Evolutionary conservation across 2,113 vertebrate species (phyloP), one percentile per base, ranked within the genome.

Genomic region (Menura novaehollandiae): DNA sequence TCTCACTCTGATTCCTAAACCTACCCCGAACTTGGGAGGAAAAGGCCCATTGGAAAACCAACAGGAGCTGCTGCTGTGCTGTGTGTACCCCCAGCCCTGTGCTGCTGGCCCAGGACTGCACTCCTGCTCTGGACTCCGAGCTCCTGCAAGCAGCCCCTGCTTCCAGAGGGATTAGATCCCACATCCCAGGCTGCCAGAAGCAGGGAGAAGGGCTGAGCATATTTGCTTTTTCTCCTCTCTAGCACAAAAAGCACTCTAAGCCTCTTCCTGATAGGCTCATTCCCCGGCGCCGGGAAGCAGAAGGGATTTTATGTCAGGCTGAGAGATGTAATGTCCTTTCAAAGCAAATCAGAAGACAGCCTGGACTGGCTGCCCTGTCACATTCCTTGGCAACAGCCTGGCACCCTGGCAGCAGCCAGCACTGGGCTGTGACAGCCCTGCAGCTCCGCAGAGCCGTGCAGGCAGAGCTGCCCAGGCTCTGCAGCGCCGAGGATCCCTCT

Each of bases 291-390:
- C 10, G 1, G 27, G 60, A 26, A 68, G 89, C 87, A 93, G 93
- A 56, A 91, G 71, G 81, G 85, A 88, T 96, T 96, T 93, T 53
- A 8, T 89, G 81, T 49, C 85, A 89, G 68, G 73, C 77, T n/a
- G 62, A 72, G 84, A 85, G 39, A 78, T 37, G 80, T 27, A 26
- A 94, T 10, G 89, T 75, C 73, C 80, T 95, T 91, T 68, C 91
- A 82, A 97, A 96, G 93, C 95, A 94, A 93, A 96, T 82, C 95
- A 94, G 93, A 46, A 95, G 87, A 5, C 76, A 89, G 94, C 68
- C 91, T 32, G 84, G 68, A 74, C 94, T 77, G 2, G 80, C 91
- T 92, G 91, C 56, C 93, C 93, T 92, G 93, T 91, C 89, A 85
- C 94, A 95, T 92, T 56, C 63, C 91, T 79, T 95, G 94, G 94